Evolutionary conservation across 2,888 invertebrate genomes (phyloP), one percentile per base, ranked within the genome.

Genomic region (Cylloceria caligata): DNA sequence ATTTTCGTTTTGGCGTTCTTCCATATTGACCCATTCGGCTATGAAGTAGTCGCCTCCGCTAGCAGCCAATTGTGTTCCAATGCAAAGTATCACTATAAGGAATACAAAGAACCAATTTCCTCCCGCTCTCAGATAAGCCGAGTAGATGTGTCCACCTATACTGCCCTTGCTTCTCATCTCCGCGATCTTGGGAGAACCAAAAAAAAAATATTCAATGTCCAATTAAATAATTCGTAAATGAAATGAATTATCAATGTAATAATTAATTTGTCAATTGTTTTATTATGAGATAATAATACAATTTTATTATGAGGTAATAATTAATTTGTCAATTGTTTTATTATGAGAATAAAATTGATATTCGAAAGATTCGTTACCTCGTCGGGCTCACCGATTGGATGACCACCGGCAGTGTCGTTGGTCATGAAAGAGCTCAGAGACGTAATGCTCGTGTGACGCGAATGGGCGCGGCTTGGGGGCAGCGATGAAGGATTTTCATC

Each of bases 11-110:
- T 75, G 67, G 13, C 60, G 67, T 39, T 90, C 89, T 77, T 92
- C 92, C 85, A 90, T 85, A n/a, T 89, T 89, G 30, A 92, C 92
- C 97, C 97, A 97, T 89, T 94, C 95, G 5, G 96, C 95, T 6
- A 97, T 94, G 94, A 96, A 97, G 93, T 95, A 97, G 91, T 97
- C 97, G 0, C 96, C 95, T 5, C 95, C 94, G 9, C 97, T 97
- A 0, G 96, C 96, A 47, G 96, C 92, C 5, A 94, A 87, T 93
- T 97, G 97, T 0, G 97, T 94, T 0, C 95, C 83, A 21, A 95
- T 86, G 85, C 96, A 96, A 34, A 96, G 94, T 2, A 94, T 60
- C 3, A 95, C 84, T 92, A 97, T 94, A 0, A 95, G 89, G 19
- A 94, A 86, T 42, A 96, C 94, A 3, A 95, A 88, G 60, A 94